phyloP scores from a whole-genome alignment of 2,113 vertebrate species.

The Aramus guarauna region DNA sequence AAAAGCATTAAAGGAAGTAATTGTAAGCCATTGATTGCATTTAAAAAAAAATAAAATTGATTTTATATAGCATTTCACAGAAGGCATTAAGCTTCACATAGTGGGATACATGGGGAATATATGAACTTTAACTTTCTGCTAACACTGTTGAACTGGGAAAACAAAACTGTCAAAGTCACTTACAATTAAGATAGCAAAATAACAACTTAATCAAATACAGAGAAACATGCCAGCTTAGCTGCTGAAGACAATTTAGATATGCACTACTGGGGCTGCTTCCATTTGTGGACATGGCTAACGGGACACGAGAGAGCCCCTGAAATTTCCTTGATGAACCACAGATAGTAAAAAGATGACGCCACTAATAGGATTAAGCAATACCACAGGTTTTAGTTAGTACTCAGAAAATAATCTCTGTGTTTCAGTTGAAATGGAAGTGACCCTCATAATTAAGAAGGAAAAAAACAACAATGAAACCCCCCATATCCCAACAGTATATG shows the following conservation, averaged over 20 bases:
- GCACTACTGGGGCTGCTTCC: neutral
- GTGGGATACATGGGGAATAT: neutral
- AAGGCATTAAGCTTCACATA: neutral
- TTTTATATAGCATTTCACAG: neutral
- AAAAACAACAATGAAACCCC: fast-evolving
- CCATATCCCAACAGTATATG: neutral
- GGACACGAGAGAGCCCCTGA: neutral
- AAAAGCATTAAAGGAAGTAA: neutral
- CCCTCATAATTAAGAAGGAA: neutral
- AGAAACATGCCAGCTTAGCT: neutral
- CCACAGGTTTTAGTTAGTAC: neutral
- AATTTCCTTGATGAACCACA: neutral
- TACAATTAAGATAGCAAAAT: conserved; percentile 25
- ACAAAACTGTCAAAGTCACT: conserved; percentile 24
- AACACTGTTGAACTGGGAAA: neutral
- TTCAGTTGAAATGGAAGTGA: neutral
- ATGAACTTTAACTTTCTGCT: neutral
- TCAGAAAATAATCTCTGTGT: neutral
- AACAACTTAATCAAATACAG: neutral
- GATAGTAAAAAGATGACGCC: neutral
- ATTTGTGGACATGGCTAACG: neutral
- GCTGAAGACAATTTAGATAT: neutral
- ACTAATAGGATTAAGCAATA: neutral
- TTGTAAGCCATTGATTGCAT: neutral
- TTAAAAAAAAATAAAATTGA: neutral